Base-by-base conservation (phyloP, 2,888 invertebrate species). In the Drosophila setosimentum region DNA sequence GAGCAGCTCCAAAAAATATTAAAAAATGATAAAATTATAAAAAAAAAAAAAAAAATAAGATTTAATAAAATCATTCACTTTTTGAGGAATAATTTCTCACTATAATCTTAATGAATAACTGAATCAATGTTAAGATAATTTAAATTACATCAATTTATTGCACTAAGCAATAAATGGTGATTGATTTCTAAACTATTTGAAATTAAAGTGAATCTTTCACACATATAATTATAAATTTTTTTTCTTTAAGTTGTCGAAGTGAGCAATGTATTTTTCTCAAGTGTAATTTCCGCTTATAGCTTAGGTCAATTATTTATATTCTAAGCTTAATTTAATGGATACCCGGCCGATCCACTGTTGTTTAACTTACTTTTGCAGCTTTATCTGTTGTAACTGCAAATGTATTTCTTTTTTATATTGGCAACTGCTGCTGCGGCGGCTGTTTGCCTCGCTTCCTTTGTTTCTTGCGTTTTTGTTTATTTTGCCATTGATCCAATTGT, bases 401-500 rank as follows among this genome's bases (percentile, higher is more conserved):
- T 73, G 53, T 33, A 13, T 45, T n/a, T 27, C 10, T 35, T 45
- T 4, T 66, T 18, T 49, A 21, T 64, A 42, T 40, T 29, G 33
- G 30, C 48, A 35, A 29, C 30, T 51, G 32, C 53, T 54, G 32
- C 53, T 54, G 32, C 24, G 40, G 42, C 49, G 16, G 42, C 54
- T 49, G 33, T 53, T 59, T 63, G 65, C n/a, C 7, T 58, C 50
- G 21, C 30, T 68, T 32, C 42, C 24, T 50, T 68, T 70, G 53
- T 70, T 59, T 70, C 37, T 32, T 18, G 16, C 24, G 24, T 48
- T 35, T 16, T 55, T 51, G 8, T 16, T 24, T 50, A 45, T 48
- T 32, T 37, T 54, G 64, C 53, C 63, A 60, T 71, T 75, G 78
- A 68, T 68, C 72, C 79, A 78, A 76, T 79, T 78, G 55, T 68